Evolutionary conservation across 53 echinoderm and acorn worm genomes (phyloP).

Genomic region (Luidia sarsii): DNA sequence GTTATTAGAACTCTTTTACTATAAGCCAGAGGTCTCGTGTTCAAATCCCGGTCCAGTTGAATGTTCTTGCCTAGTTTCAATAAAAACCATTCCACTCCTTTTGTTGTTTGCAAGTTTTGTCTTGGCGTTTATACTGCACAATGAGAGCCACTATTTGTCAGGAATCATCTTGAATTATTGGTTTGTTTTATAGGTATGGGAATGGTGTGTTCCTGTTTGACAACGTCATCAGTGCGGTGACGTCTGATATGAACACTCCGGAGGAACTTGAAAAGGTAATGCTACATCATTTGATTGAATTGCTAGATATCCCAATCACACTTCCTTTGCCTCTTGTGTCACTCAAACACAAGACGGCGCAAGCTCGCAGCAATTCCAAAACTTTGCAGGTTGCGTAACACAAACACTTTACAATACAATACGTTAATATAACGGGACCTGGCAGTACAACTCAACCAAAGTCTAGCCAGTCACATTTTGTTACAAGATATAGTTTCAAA

Average conservation of each 20-base stretch:
- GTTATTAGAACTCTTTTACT: no score
- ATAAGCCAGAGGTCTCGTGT: no score
- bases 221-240: constrained; percentile 63
- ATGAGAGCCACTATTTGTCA: background rate
- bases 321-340: no score
- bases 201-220: constrained; percentile 70
- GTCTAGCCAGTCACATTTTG: no score
- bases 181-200: constrained; percentile 71
- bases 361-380: no score
- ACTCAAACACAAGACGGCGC: no score
- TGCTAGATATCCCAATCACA: background rate
- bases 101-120: background rate
- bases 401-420: no score
- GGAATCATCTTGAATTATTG: background rate
- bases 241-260: constrained; percentile 76
- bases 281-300: background rate
- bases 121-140: background rate
- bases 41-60: no score
- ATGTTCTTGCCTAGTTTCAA: no score
- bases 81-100: background rate
- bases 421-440: no score
- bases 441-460: no score
- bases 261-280: constrained; percentile 76
- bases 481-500: background rate
- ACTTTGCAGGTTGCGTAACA: no score